Conservation (phyloP, 2,797 vertebrate genomes). For the Pogoniulus pusillus region DNA sequence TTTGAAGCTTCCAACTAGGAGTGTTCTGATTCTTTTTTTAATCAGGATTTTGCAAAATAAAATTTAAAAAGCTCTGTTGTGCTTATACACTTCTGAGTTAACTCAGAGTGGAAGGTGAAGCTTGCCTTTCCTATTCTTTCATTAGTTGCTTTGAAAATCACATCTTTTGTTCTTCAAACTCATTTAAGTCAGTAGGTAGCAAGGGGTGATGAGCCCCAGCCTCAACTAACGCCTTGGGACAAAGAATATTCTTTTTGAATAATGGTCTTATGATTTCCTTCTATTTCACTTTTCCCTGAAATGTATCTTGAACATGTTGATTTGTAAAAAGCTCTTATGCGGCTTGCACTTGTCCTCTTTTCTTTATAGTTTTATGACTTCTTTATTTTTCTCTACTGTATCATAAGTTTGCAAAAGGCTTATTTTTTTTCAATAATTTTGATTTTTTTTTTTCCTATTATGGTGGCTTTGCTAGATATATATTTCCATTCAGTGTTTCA, state of each 20-base stretch:
- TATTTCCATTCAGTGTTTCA: not conserved
- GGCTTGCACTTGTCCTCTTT: not conserved
- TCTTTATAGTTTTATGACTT: not conserved
- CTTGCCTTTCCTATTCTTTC: slow-evolving; percentile 36
- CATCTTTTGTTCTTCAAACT: slow-evolving; percentile 57
- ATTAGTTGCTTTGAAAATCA: slow-evolving; percentile 69
- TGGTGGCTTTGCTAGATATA: not conserved
- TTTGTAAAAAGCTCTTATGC: slow-evolving; percentile 5
- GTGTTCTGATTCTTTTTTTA: not conserved
- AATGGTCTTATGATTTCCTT: not conserved
- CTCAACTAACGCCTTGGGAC: slow-evolving; percentile 48
- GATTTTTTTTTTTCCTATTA: not conserved
- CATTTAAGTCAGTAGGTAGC: slow-evolving; percentile 48
- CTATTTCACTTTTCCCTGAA: not conserved
- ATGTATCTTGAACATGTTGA: slow-evolving; percentile 23
- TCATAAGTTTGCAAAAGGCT: not conserved
- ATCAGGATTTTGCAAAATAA: not conserved
- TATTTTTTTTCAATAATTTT: not conserved
- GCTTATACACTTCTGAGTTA: slow-evolving; percentile 8
- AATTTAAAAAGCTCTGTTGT: not conserved
- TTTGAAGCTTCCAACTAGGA: slow-evolving; percentile 20
- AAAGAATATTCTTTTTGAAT: slow-evolving; percentile 65
- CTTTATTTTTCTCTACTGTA: not conserved
- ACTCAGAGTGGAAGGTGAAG: slow-evolving; percentile 13
- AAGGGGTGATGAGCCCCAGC: slow-evolving; percentile 49